Conservation (phyloP, 2,113 vertebrate genomes). For the Corythornis vintsioides region DNA sequence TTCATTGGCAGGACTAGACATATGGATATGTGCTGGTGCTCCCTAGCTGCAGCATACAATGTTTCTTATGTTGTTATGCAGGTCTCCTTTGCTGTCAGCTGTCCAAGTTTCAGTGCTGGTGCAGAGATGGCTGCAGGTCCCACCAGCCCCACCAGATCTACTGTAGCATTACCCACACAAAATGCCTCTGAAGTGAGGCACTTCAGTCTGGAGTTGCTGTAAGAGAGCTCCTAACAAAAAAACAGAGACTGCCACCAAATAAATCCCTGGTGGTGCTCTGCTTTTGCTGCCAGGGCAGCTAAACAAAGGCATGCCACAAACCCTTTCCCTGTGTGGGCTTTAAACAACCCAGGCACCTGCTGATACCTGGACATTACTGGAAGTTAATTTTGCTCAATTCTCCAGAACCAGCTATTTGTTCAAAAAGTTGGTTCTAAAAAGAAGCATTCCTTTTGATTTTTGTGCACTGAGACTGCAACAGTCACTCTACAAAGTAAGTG, state of each 20-base stretch:
- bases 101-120: fast-evolving
- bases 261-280: fast-evolving
- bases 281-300: neutral
- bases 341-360: neutral
- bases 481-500: neutral
- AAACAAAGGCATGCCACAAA: neutral
- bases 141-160: neutral
- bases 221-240: fast-evolving
- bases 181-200: neutral
- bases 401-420: neutral
- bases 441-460: neutral
- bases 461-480: neutral
- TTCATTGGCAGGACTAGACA: neutral
- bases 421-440: neutral
- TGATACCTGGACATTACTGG: neutral
- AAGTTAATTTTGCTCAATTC: neutral
- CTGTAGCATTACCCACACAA: neutral
- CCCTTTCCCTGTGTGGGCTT: neutral
- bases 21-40: neutral
- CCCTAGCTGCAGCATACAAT: neutral
- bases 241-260: fast-evolving
- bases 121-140: neutral
- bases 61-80: neutral
- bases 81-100: neutral
- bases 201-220: fast-evolving